Base-by-base conservation (phyloP, 2,888 invertebrate species). In the Leucophora obtusa region DNA sequence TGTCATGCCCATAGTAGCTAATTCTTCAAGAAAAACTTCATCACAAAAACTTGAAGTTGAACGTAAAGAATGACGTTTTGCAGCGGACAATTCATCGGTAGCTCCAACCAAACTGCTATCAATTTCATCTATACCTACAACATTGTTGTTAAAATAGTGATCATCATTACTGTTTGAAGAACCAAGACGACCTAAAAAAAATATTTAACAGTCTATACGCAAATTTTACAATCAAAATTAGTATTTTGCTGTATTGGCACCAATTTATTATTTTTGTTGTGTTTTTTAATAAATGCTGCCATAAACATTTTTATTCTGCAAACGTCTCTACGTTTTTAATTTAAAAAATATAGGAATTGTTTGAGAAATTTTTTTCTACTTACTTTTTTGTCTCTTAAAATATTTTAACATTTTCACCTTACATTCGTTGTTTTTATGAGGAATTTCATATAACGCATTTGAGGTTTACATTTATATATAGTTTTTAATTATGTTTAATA, bases 11-110 rank as follows among this genome's bases (percentile, higher is more conserved):
- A 76, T 56, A 59, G 56, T 74, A 18, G 80, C 21, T 35, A 82
- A 59, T 50, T 86, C 85, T 74, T 87, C 87, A 79, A 87, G 84
- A 76, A 82, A 83, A 54, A 88, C 80, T 82, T 88, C 88, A 85
- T 88, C 88, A 76, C 88, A 88, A 84, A 88, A 88, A 83, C 88
- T 88, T 65, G 88, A 87, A 81, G 88, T 87, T 9, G 88, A 88
- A 43, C 87, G 86, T 72, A 88, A 79, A 60, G 88, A 88, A 82
- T 87, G 84, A 51, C 88, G 86, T 80, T 88, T 88, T 7, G 59
- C 62, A 51, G 50, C 75, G 71, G 53, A 33, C 28, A n/a, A 24
- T n/a, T 58, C 72, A 63, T 73, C 62, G 54, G 17, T n/a, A 28
- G 43, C 15, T 10, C n/a, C 15, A 51, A 33, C 58, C 28, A 28